Base-by-base conservation (phyloP, 2,797 vertebrate genomes). In the Fundulus diaphanus region DNA sequence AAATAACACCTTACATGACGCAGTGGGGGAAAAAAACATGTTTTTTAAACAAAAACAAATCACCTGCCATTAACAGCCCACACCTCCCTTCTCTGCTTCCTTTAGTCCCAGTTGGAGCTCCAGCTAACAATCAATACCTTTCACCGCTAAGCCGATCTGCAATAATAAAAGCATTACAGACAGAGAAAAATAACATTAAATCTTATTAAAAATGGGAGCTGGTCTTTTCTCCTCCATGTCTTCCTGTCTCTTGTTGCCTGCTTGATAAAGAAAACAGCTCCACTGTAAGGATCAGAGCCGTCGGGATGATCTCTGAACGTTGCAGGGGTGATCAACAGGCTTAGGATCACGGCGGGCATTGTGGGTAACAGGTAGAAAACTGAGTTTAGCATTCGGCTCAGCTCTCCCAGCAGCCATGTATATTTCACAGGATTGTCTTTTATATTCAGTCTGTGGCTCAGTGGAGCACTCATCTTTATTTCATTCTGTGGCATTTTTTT, bases 161-260 rank as follows among this genome's bases (percentile, higher is more conserved):
- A 95, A 96, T 95, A 95, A 95, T 92, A 95, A 95, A 95, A 88
- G 94, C 93, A 95, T 95, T 95, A 95, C 90, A 89, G 90, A 85
- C 80, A 70, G 88, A 77, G 84, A 84, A 90, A 91, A 92, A 93
- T 90, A 92, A 91, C 90, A 90, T 73, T 78, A 89, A 91, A 92
- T 92, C 88, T 89, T 93, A 94, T 95, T 95, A 95, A 93, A 94
- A 92, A 92, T 79, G 83, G 83, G 86, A 88, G 88, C 90, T 88
- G 83, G 74, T 90, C 85, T 88, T 79, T 86, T 87, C 78, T 72
- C 71, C 65, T 84, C 72, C 79, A 77, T 49, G 81, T 87, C 82
- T 88, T 84, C 89, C 88, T 88, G 86, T 91, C 88, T 92, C 81
- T 78, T 83, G 92, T 93, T 93, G 91, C 89, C 90, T 75, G 74